Evolutionary conservation across 1,140 invertebrate genomes (phyloP).

Genomic region (Drosophila tani): DNA sequence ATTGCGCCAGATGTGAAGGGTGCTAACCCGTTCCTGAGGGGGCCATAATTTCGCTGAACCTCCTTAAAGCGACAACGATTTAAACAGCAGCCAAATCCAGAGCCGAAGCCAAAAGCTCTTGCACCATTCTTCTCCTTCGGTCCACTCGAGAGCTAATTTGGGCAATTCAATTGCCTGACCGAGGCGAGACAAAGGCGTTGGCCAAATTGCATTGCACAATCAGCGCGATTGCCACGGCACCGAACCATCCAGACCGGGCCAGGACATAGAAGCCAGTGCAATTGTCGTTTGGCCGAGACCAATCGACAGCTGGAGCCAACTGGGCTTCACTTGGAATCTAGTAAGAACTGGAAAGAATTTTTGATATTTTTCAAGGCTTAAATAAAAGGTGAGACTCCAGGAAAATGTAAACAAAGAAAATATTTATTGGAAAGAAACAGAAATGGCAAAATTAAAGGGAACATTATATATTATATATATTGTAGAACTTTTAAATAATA

Average conservation of each 20-base stretch:
- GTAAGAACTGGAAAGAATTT: conserved; percentile 21
- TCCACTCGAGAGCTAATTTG: conserved; percentile 59
- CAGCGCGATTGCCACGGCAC: conserved; percentile 60
- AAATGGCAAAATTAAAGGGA: no score
- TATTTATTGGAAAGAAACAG: no score
- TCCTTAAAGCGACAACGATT: conserved; percentile 20
- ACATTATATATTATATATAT: no score
- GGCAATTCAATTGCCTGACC: conserved; percentile 65
- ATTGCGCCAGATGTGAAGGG: conserved; percentile 36
- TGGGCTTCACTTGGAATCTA: not conserved
- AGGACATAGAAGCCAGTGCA: conserved; percentile 39
- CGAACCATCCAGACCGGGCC: conserved; percentile 5
- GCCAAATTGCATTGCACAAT: conserved; percentile 72
- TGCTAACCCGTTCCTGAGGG: conserved; percentile 1
- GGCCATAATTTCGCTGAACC: conserved; percentile 2
- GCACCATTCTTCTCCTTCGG: conserved; percentile 14
- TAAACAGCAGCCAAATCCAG: not conserved
- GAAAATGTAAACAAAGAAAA: not conserved
- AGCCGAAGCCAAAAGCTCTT: conserved; percentile 1
- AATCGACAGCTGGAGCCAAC: conserved; percentile 44
- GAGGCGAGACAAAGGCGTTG: conserved; percentile 63
- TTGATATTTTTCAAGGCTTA: not conserved
- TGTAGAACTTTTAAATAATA: no score
- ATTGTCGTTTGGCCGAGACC: conserved; percentile 48
- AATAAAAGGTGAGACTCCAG: not conserved